A percentile compares a stretch with the other conserved stretches of the same genome.
phyloP scores from a whole-genome alignment of 2,113 vertebrate species.

The Oriolus oriolus region DNA sequence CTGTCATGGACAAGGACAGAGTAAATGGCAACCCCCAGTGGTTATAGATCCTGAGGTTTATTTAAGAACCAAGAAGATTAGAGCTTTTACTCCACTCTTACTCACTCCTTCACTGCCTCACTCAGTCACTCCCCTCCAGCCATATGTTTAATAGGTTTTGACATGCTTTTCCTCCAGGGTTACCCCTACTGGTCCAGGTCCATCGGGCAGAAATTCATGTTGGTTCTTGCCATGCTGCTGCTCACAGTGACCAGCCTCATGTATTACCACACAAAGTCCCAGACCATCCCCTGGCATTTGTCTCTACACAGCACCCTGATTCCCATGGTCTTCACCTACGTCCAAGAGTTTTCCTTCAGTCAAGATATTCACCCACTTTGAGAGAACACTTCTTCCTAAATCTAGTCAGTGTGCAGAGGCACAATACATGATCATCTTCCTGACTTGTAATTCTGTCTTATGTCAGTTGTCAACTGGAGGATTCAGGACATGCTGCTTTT shows the following conservation, averaged over 20 bases:
- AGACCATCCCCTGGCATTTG: neutral
- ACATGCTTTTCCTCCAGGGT: neutral
- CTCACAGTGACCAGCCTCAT: fast-evolving
- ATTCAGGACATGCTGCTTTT: neutral
- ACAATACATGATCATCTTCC: neutral
- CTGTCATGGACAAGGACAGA: neutral
- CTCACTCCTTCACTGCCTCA: neutral
- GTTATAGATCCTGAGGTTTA: neutral
- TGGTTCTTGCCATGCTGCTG: neutral
- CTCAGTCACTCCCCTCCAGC: neutral
- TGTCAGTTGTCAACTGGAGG: neutral
- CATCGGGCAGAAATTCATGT: neutral
- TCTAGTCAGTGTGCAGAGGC: neutral
- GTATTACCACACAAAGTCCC: neutral
- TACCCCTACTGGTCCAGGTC: neutral
- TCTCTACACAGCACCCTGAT: neutral
- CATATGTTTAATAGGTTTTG: neutral
- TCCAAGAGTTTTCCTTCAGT: neutral
- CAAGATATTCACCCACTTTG: neutral
- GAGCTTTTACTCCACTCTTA: neutral
- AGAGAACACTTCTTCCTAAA: neutral
- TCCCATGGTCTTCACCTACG: neutral
- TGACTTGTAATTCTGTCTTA: neutral
- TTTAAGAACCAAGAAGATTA: neutral
- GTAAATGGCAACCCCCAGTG: neutral